Conservation (phyloP, 2,888 invertebrate genomes). For the Tryphoninae sp. region DNA sequence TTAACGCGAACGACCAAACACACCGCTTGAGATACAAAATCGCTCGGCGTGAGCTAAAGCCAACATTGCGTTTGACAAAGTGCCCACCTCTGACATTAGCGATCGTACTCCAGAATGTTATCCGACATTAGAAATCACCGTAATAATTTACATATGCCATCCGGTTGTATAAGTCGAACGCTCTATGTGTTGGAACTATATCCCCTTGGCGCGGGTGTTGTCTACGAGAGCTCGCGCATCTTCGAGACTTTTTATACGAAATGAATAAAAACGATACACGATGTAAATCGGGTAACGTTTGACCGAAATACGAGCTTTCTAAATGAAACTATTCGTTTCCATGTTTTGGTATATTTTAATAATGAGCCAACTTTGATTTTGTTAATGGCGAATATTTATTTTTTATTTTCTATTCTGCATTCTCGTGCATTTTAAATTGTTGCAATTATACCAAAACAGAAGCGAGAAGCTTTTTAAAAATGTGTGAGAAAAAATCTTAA, state of each 20-base stretch:
- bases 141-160: conserved; percentile 61
- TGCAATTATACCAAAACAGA: background rate
- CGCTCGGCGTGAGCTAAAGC: conserved; percentile 5
- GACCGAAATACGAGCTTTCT: no score
- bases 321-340: no score
- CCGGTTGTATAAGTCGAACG: conserved; percentile 47
- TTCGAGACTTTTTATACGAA: conserved; percentile 43
- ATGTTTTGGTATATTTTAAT: no score
- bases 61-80: conserved; percentile 55
- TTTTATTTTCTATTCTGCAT: no score
- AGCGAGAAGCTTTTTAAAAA: background rate
- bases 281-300: no score
- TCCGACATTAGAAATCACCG: conserved; percentile 59
- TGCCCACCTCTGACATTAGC: conserved; percentile 61
- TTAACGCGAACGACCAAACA: background rate
- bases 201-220: conserved; percentile 46
- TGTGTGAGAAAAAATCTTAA: background rate
- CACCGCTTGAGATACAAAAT: no score
- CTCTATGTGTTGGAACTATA: conserved; percentile 7
- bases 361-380: no score
- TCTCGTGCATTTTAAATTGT: no score
- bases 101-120: conserved; percentile 59
- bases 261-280: conserved; percentile 12
- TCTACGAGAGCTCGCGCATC: conserved; percentile 45
- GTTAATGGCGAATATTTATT: no score